Percentiles rank a stretch among this genome's conserved stretches.
These are phyloP conservation scores for Peromyscus attwateri DNA, from an alignment of 2,797 vertebrate genomes.

Conservation along the genomic window DNA sequence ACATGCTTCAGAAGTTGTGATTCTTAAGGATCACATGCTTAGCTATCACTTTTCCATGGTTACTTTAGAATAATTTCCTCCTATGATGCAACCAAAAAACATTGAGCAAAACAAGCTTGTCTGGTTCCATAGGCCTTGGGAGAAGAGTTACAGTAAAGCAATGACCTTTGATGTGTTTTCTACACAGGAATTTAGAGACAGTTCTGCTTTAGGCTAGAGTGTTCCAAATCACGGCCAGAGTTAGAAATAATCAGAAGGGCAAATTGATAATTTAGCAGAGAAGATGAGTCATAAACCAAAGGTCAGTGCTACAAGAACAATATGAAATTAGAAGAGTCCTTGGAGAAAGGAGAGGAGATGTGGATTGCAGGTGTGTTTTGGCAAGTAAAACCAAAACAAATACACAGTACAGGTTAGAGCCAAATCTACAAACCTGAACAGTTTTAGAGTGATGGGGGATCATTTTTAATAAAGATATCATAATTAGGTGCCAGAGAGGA, in stretches of 20 bases:
- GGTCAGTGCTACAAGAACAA: background rate
- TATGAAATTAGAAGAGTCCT: slow-evolving; percentile 38
- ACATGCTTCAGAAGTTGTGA: background rate
- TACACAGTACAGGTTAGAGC: background rate
- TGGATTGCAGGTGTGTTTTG: background rate
- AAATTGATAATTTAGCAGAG: slow-evolving; percentile 59
- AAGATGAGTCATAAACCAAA: slow-evolving; percentile 40
- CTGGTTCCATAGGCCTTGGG: background rate
- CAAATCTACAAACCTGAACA: background rate
- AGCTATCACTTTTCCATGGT: background rate
- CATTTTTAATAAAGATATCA: accelerated
- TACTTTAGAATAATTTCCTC: background rate
- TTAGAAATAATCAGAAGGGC: slow-evolving; percentile 50
- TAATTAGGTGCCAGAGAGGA: background rate
- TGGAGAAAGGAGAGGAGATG: background rate
- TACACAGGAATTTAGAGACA: background rate
- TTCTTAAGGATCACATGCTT: slow-evolving; percentile 22
- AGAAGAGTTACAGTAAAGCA: background rate
- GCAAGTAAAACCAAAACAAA: background rate
- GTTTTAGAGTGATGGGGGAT: background rate
- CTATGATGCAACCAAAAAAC: background rate
- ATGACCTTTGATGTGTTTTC: background rate
- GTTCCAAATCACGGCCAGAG: background rate
- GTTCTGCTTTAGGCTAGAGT: background rate
- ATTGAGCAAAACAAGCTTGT: background rate